Evolutionary conservation across 2,797 vertebrate genomes (phyloP).

Genomic region (Oreochromis grahami): DNA sequence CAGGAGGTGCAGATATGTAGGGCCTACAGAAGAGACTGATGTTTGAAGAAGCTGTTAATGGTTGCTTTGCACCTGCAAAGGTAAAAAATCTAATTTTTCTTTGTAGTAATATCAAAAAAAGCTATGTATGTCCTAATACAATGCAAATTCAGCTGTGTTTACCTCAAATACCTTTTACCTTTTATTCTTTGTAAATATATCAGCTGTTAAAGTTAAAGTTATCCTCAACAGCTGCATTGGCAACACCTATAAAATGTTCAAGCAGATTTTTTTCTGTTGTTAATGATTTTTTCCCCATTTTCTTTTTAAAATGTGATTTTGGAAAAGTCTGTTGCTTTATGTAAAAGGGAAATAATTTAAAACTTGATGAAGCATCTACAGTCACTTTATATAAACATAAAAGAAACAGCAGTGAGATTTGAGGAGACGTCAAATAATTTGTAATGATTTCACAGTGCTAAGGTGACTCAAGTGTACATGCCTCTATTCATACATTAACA

Average conservation of each 20-base stretch:
- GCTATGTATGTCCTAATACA: not conserved
- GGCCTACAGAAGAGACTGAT: not conserved
- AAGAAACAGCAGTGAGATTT: not conserved
- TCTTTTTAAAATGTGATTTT: accelerated
- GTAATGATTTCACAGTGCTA: not conserved
- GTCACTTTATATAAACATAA: accelerated
- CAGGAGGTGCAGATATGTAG: not conserved
- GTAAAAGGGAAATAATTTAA: not conserved
- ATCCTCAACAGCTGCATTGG: accelerated
- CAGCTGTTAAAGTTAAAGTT: not conserved
- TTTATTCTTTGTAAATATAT: not conserved
- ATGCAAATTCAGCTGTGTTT: not conserved
- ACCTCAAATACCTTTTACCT: accelerated
- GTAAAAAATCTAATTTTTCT: not conserved
- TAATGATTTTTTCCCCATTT: not conserved
- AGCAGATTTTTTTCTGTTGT: accelerated
- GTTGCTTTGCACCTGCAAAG: not conserved
- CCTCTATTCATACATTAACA: not conserved
- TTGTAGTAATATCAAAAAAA: not conserved
- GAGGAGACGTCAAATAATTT: not conserved
- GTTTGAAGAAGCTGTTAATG: not conserved
- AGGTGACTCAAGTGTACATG: not conserved
- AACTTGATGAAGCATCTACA: not conserved
- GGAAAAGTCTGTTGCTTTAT: not conserved
- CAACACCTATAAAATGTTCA: not conserved